Evolutionary conservation across 30 jellyfish, hydroid and myxozoan species (phyloP).

Genomic region (Turritopsis rubra): DNA sequence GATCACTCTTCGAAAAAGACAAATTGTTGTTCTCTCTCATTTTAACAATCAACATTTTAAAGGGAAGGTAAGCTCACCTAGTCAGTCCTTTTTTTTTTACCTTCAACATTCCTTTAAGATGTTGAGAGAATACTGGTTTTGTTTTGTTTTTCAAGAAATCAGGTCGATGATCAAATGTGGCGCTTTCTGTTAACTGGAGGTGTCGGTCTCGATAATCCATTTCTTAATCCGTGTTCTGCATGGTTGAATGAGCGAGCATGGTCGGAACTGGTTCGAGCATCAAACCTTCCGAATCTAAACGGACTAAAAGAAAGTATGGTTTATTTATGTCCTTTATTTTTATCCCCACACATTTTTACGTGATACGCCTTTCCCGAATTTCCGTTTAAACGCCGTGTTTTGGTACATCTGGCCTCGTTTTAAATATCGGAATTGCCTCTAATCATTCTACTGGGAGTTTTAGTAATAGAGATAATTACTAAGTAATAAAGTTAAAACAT

Average conservation of each 20-base stretch:
- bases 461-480: too few species aligned
- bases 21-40: constrained; percentile 80
- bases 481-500: too few species aligned
- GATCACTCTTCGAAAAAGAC: constrained; percentile 95
- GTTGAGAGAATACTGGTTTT: too few species aligned
- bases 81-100: neutral
- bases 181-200: constrained; percentile 99
- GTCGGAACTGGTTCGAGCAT: constrained; percentile 97
- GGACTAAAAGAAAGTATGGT: constrained; percentile 74
- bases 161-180: constrained; percentile 89
- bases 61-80: constrained; percentile 55
- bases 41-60: constrained; percentile 75
- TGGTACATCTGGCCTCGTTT: too few species aligned
- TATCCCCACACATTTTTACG: neutral
- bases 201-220: constrained; percentile 88
- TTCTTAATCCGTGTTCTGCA: constrained; percentile 81
- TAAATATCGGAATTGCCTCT: too few species aligned
- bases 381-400: too few species aligned
- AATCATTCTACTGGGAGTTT: too few species aligned
- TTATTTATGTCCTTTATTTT: neutral
- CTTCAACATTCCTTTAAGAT: too few species aligned
- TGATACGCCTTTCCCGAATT: too few species aligned
- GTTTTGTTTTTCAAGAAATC: constrained; percentile 33
- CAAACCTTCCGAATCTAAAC: constrained; percentile 58
- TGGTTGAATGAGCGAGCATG: constrained; percentile 95